Conservation (phyloP, 2,888 invertebrate species). For the Drosophila heteroneura region DNA sequence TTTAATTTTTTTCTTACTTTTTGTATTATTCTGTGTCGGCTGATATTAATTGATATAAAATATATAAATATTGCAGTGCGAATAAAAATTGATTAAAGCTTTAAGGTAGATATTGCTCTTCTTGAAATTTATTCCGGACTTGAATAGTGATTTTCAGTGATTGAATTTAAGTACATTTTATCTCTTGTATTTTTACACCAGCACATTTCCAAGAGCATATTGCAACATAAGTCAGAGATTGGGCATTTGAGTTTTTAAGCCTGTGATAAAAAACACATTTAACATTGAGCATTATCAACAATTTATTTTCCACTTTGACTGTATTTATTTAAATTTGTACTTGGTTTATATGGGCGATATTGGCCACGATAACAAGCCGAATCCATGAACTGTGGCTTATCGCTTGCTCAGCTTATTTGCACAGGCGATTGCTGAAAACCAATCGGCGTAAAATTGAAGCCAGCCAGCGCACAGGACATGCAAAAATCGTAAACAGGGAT, state of each 20-base stretch:
- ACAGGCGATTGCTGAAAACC: slow-evolving; percentile 85
- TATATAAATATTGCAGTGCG: not conserved
- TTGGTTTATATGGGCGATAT: slow-evolving; percentile 46
- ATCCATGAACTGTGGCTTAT: slow-evolving; percentile 76
- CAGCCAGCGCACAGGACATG: slow-evolving; percentile 71
- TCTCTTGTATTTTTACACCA: not conserved
- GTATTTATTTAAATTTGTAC: slow-evolving; percentile 80
- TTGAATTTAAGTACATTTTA: not conserved
- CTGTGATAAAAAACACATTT: slow-evolving; percentile 51
- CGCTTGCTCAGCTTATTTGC: slow-evolving; percentile 83
- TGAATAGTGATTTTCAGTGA: slow-evolving; percentile 1
- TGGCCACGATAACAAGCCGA: slow-evolving; percentile 48
- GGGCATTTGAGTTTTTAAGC: slow-evolving; percentile 16
- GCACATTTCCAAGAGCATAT: not conserved
- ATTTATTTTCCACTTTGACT: slow-evolving; percentile 76
- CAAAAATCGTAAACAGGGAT: slow-evolving; percentile 62
- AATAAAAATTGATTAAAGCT: not conserved
- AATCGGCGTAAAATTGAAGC: slow-evolving; percentile 86
- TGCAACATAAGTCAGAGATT: slow-evolving; percentile 1
- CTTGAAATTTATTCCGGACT: not conserved
- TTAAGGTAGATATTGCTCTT: not conserved
- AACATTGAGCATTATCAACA: slow-evolving; percentile 48
- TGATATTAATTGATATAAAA: not conserved
- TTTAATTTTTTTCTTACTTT: not conserved
- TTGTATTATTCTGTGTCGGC: not conserved